Percentiles rank a stretch among this genome's conserved stretches.
Evolutionary conservation across 2,113 vertebrate genomes (phyloP).

Genomic region (Saiga tatarica): DNA sequence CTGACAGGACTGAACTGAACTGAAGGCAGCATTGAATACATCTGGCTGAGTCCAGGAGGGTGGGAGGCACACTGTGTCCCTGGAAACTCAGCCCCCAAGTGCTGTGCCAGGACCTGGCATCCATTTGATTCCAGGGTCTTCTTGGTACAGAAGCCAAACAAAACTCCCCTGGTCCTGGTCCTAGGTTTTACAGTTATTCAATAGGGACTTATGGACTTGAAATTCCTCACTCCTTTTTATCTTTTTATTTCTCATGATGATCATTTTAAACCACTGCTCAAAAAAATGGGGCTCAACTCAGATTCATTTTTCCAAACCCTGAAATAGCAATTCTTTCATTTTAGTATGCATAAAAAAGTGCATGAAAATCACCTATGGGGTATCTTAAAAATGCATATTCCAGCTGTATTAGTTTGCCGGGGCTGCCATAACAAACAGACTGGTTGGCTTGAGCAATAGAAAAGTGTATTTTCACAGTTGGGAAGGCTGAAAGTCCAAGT

Average conservation of each 20-base stretch:
- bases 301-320: neutral
- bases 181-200: neutral
- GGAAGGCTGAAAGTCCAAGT: neutral
- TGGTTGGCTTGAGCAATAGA: neutral
- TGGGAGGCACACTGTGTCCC: neutral
- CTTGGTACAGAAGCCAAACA: neutral
- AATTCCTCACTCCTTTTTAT: neutral
- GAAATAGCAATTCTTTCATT: neutral
- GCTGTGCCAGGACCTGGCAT: neutral
- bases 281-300: neutral
- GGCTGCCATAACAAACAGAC: neutral
- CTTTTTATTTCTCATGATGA: neutral
- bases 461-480: neutral
- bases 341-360: neutral
- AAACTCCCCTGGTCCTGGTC: neutral
- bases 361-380: neutral
- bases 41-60: neutral
- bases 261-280: neutral
- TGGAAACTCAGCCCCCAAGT: neutral
- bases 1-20: rapidly evolving
- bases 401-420: neutral
- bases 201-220: neutral
- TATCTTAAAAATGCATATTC: neutral
- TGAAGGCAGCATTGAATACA: neutral
- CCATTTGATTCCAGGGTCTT: neutral